Evolutionary conservation across 2,888 invertebrate genomes (phyloP), one percentile per base, ranked within the genome.

Genomic region (Sycophila texana): DNA sequence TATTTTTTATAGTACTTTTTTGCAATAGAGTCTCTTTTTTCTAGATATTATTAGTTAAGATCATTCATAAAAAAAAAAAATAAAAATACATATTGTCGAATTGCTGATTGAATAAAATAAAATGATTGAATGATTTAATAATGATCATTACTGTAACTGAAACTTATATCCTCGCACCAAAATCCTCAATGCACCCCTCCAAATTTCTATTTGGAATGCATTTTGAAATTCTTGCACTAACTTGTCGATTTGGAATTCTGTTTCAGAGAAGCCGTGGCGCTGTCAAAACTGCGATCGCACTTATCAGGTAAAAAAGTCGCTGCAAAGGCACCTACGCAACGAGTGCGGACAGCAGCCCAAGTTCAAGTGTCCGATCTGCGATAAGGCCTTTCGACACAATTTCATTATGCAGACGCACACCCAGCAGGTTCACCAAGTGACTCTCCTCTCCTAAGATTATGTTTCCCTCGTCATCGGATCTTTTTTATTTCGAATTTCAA

Each of bases 341-440:
- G 84, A 85, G 58, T 86, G 86, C 18, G 74, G 80, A 13, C 89
- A 90, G 79, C 89, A 89, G 63, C 90, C 86, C 10, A 84, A 92
- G 0, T 95, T 92, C 85, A 91, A 92, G 47, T 96, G 96, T 89
- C 92, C 92, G 39, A 91, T 93, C 72, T 96, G 96, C 86, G 92
- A 93, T 39, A 94, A 94, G 84, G 93, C 93, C 82, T 96, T 96
- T 89, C 95, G 94, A 0, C 92, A 96, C 77, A 94, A 94, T 81
- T 67, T 67, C 26, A 67, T 67, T 2, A n/a, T 67, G 66, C 26
- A 26, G 2, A 20, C 58, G 18, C 74, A 67, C 18, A 55, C 39
- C n/a, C 49, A 26, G 2, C 65, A 74, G 2, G 66, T 74, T 65
- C 66, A 74, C 20, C 74, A 58, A 7, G 57, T 57, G 5, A 66